phyloP scores from a whole-genome alignment of 2,797 vertebrate genomes.

The Pitangus sulphuratus region DNA sequence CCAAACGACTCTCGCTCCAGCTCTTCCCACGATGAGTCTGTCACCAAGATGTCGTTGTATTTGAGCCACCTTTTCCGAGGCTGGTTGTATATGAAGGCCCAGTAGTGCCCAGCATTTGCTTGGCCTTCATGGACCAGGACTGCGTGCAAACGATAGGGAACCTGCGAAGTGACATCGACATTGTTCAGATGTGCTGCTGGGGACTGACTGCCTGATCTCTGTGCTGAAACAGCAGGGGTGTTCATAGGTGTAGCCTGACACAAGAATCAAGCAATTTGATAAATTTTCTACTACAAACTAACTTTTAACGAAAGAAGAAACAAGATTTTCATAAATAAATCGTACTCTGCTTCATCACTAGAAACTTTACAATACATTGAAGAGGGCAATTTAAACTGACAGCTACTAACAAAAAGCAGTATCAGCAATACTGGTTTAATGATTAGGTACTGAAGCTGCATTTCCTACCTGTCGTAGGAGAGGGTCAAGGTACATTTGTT shows the following conservation, averaged over 20 bases:
- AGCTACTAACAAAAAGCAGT: background rate
- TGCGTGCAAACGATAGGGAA: constrained; percentile 91
- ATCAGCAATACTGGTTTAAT: background rate
- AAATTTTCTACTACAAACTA: background rate
- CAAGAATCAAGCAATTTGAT: background rate
- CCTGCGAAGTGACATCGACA: constrained; percentile 68
- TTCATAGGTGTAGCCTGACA: background rate
- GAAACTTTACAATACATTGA: background rate
- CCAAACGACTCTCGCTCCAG: constrained; percentile 93
- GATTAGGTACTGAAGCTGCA: rapidly evolving
- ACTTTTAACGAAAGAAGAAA: background rate
- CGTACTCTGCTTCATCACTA: background rate
- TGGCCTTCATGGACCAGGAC: constrained; percentile 97
- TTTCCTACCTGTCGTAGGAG: constrained; percentile 87
- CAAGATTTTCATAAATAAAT: background rate
- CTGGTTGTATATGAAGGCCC: constrained; percentile 93
- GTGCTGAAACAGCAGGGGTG: background rate
- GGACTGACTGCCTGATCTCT: background rate
- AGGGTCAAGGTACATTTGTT: constrained; percentile 90
- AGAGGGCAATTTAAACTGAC: background rate
- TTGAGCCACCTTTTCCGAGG: constrained; percentile 89
- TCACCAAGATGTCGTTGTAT: constrained; percentile 93
- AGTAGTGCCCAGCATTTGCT: constrained; percentile 96
- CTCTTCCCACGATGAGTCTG: constrained; percentile 94
- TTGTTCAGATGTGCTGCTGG: background rate